Evolutionary conservation across 1,140 invertebrate species (phyloP).

Genomic region (Nasonia longicornis): DNA sequence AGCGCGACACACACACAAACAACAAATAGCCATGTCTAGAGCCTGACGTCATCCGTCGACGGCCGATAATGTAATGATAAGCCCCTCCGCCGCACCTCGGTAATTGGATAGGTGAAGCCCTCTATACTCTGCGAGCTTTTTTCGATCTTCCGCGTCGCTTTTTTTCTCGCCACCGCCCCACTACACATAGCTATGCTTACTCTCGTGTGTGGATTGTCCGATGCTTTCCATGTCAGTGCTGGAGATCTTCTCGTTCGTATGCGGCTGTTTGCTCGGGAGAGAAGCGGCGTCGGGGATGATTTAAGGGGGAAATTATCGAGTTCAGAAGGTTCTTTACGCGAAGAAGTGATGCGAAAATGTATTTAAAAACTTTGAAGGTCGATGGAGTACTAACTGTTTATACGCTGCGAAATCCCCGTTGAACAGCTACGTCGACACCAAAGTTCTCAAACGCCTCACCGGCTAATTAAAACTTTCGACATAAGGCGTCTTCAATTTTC

Average conservation of each 20-base stretch:
- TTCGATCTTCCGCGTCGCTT: neutral
- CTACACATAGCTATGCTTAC: neutral
- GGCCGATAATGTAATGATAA: constrained; percentile 53
- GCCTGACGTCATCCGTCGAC: constrained; percentile 32
- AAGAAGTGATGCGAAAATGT: neutral
- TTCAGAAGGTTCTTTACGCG: too few relatives aligned
- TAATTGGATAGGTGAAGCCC: constrained; percentile 66
- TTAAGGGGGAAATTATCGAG: too few relatives aligned
- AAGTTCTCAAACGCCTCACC: neutral
- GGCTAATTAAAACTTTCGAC: neutral
- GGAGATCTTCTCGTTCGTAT: neutral
- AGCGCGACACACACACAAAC: neutral
- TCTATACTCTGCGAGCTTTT: constrained; percentile 14
- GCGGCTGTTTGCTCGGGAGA: neutral
- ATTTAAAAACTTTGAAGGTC: too few relatives aligned
- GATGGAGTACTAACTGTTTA: too few relatives aligned
- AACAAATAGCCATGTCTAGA: too few relatives aligned
- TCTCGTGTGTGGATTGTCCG: too few relatives aligned
- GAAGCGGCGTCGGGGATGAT: neutral
- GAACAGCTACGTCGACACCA: too few relatives aligned
- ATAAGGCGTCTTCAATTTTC: neutral
- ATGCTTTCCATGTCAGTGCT: neutral
- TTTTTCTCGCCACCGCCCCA: neutral
- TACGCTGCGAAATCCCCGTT: neutral
- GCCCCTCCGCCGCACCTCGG: constrained; percentile 36